Conservation (phyloP, 2,888 invertebrate genomes). For the Colletes collaris region DNA sequence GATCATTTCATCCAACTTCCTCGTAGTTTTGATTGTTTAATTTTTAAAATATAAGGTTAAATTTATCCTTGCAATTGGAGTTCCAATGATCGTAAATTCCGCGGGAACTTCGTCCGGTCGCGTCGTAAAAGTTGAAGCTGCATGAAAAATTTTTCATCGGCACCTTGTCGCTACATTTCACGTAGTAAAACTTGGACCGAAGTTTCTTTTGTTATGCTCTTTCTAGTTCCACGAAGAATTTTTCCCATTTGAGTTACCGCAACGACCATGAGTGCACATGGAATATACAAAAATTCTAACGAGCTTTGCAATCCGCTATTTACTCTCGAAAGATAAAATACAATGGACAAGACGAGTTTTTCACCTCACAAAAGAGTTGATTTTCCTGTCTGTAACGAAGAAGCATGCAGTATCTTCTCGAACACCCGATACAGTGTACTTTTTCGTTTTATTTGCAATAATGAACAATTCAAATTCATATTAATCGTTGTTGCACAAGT, state of each 20-base stretch:
- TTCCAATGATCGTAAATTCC: neutral
- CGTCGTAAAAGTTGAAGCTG: neutral
- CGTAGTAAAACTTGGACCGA: constrained; percentile 3
- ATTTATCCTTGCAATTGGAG: neutral
- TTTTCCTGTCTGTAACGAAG: constrained; percentile 4
- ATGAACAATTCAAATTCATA: too few relatives aligned
- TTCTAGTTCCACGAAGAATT: neutral
- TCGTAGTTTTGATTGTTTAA: too few relatives aligned
- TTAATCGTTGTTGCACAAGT: too few relatives aligned
- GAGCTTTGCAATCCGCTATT: neutral
- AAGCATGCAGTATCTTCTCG: neutral
- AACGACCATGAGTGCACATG: constrained; percentile 1
- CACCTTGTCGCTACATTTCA: constrained; percentile 2
- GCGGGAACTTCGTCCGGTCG: too few relatives aligned
- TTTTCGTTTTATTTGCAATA: neutral
- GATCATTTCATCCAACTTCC: neutral
- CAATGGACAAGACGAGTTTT: constrained; percentile 21
- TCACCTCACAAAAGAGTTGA: constrained; percentile 2
- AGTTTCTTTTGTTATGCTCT: constrained; percentile 31
- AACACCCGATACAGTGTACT: neutral
- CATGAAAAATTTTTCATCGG: constrained; percentile 13
- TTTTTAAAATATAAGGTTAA: neutral
- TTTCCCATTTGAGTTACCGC: constrained; percentile 10
- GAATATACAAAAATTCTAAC: constrained; percentile 9
- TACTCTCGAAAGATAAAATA: constrained; percentile 2